These are phyloP conservation scores for Rhagoletis pomonella DNA, from an alignment of 1,140 invertebrate species.

Conservation along the genomic window DNA sequence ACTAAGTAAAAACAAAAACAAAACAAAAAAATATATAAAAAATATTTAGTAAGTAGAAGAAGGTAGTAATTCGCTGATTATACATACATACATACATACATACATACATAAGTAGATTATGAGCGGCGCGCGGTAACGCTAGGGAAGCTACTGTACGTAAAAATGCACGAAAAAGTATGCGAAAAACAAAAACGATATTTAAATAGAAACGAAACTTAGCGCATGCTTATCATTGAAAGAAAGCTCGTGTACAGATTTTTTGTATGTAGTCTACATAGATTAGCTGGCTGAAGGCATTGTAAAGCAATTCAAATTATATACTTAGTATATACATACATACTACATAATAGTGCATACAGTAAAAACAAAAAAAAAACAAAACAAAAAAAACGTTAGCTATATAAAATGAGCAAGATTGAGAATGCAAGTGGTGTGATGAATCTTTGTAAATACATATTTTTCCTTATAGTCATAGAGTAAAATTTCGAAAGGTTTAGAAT, in stretches of 20 bases:
- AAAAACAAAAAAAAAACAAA: background rate
- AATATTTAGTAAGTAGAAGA: conserved; percentile 15
- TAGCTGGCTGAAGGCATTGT: background rate
- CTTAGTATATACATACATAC: background rate
- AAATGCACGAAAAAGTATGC: background rate
- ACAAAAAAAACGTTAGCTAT: background rate
- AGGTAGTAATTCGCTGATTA: conserved; percentile 17
- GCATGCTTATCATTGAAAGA: background rate
- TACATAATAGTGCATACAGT: background rate
- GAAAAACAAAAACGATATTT: background rate
- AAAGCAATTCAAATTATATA: conserved; percentile 44
- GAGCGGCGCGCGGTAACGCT: background rate
- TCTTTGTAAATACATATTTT: conserved; percentile 38
- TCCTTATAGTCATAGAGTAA: background rate
- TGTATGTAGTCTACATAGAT: conserved; percentile 26
- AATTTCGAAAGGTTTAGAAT: no score
- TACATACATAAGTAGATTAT: conserved; percentile 10
- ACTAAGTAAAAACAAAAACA: background rate
- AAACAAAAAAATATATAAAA: no score
- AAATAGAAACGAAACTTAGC: background rate
- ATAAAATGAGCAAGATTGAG: background rate
- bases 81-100: conserved; percentile 11
- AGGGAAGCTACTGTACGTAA: conserved; percentile 27
- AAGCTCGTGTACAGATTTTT: background rate
- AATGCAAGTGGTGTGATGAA: background rate